Percentiles rank a stretch among this genome's conserved stretches.
Conservation (phyloP, 2,888 invertebrate genomes). For the Apotomis betuletana region DNA sequence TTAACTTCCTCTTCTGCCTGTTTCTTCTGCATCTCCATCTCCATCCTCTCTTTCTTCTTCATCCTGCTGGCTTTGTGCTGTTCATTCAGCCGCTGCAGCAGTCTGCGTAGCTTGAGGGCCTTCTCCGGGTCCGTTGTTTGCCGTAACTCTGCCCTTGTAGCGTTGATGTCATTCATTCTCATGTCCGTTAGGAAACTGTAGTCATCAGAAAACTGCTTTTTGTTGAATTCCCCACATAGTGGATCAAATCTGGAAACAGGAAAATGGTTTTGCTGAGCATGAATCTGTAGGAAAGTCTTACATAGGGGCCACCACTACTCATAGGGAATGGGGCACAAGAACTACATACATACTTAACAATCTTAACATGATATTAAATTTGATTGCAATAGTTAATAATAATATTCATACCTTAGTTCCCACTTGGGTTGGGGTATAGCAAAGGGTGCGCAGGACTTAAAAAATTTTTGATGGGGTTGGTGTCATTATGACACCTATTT, state of each 20-base stretch:
- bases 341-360: too few relatives aligned
- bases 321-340: too few relatives aligned
- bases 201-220: constrained; percentile 88
- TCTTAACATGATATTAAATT: too few relatives aligned
- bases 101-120: constrained; percentile 85
- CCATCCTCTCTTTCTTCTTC: constrained; percentile 79
- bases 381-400: too few relatives aligned
- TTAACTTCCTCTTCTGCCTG: constrained; percentile 79
- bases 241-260: constrained; percentile 88
- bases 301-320: too few relatives aligned
- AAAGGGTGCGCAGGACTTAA: too few relatives aligned
- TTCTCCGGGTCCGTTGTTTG: constrained; percentile 85
- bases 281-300: too few relatives aligned
- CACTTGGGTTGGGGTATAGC: too few relatives aligned
- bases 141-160: constrained; percentile 85
- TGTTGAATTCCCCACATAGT: constrained; percentile 90
- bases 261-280: too few relatives aligned
- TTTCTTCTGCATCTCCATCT: constrained; percentile 82
- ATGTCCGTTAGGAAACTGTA: constrained; percentile 91
- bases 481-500: too few relatives aligned
- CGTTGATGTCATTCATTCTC: constrained; percentile 86
- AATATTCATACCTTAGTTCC: too few relatives aligned
- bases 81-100: constrained; percentile 90
- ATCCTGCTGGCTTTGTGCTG: constrained; percentile 87
- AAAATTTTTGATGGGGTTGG: too few relatives aligned